Evolutionary conservation across 2,113 vertebrate species (phyloP).

Genomic region (Dromaius novaehollandiae): DNA sequence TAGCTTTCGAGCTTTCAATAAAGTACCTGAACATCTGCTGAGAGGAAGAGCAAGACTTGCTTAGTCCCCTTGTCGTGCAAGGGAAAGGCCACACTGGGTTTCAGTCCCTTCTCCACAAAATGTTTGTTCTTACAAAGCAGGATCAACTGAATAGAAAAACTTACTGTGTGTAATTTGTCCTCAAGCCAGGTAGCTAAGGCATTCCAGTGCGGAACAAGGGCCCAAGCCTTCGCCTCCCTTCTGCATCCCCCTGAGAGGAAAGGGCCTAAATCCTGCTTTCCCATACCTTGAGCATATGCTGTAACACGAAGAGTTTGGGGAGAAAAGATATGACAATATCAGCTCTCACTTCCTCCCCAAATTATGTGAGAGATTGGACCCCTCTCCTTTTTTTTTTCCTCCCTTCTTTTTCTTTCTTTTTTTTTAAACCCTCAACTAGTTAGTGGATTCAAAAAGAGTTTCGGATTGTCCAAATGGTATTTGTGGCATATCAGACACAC

Average conservation of each 20-base stretch:
- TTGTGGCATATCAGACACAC: neutral
- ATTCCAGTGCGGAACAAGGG: neutral
- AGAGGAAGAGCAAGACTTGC: neutral
- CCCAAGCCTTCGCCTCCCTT: neutral
- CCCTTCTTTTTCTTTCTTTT: neutral
- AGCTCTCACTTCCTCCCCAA: neutral
- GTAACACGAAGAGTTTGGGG: neutral
- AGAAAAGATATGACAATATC: neutral
- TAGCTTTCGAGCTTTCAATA: neutral
- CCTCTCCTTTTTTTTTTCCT: too few species aligned
- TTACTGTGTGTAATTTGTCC: neutral
- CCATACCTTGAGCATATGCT: neutral
- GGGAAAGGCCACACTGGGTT: neutral
- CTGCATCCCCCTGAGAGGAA: neutral
- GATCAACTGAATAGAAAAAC: neutral
- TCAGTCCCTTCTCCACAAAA: neutral
- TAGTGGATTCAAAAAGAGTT: neutral
- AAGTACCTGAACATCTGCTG: neutral
- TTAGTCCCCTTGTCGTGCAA: neutral
- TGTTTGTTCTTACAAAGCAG: neutral
- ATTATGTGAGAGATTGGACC: neutral
- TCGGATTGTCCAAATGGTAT: neutral
- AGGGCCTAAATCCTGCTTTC: neutral
- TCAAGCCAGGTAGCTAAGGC: neutral
- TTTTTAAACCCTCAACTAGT: neutral